These are phyloP conservation scores for Trachelipus rathkii DNA, from an alignment of 1,140 invertebrate species.

Conservation along the genomic window DNA sequence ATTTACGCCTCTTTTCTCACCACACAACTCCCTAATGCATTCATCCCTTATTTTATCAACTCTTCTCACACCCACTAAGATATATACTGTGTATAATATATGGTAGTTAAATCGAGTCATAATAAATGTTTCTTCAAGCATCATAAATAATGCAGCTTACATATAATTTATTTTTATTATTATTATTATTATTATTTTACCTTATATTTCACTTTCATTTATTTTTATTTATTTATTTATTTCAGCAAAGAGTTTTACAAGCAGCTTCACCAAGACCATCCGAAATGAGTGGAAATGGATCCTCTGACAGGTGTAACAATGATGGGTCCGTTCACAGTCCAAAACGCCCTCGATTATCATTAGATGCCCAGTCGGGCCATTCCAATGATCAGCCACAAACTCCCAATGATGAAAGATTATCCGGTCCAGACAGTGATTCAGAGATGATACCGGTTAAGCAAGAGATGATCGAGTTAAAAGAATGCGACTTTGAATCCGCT, in stretches of 20 bases:
- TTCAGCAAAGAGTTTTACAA: conserved; percentile 40
- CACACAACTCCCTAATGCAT: too few species aligned
- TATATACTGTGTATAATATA: too few species aligned
- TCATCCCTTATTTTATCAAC: too few species aligned
- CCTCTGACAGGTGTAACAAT: not conserved
- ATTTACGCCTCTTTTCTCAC: too few species aligned
- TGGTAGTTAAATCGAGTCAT: too few species aligned
- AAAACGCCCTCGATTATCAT: conserved; percentile 40
- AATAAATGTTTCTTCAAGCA: too few species aligned
- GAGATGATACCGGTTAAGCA: conserved; percentile 46
- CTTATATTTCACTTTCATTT: not conserved
- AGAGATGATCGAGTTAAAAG: conserved; percentile 45
- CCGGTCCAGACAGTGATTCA: conserved; percentile 57
- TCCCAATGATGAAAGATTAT: conserved; percentile 45
- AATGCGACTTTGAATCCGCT: conserved; percentile 34
- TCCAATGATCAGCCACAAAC: conserved; percentile 35
- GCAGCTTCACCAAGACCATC: conserved; percentile 37
- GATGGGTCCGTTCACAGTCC: conserved; percentile 28
- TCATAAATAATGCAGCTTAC: too few species aligned
- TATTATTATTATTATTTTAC: not conserved
- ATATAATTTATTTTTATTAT: not conserved
- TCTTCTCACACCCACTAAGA: too few species aligned
- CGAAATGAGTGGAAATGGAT: conserved; percentile 50
- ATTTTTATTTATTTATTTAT: not conserved
- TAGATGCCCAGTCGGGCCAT: conserved; percentile 30